Conservation (phyloP, 2,888 invertebrate species). For the Myopa tessellatipennis region DNA sequence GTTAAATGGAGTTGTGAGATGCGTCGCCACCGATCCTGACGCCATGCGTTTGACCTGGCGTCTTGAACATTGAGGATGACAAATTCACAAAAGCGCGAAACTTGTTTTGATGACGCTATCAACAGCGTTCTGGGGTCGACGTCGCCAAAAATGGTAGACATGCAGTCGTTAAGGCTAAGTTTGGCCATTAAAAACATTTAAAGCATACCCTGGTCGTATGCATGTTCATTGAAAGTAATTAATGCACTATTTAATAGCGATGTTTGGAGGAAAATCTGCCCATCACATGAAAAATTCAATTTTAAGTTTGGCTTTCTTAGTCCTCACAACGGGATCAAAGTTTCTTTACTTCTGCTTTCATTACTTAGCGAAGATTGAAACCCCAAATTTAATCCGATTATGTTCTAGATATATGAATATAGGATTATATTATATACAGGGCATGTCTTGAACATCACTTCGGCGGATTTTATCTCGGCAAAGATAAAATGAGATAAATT, state of each 20-base stretch:
- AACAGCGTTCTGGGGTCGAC: constrained; percentile 9
- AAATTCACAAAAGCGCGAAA: constrained; percentile 26
- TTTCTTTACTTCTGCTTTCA: too few relatives aligned
- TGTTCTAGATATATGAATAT: too few relatives aligned
- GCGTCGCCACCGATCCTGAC: constrained; percentile 50
- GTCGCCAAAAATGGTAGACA: neutral
- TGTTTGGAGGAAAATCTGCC: neutral
- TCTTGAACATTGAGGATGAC: neutral
- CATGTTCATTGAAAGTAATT: neutral
- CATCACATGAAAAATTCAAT: neutral
- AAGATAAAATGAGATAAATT: too few relatives aligned
- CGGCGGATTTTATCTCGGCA: too few relatives aligned
- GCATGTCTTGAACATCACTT: too few relatives aligned
- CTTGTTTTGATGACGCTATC: constrained; percentile 24
- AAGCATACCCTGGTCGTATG: neutral
- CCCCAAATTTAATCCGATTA: too few relatives aligned
- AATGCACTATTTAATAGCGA: neutral
- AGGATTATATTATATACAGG: too few relatives aligned
- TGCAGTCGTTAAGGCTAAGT: constrained; percentile 4
- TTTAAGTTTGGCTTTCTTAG: neutral
- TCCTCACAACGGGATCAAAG: too few relatives aligned
- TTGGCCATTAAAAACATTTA: constrained; percentile 5
- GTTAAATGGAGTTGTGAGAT: neutral
- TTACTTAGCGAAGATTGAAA: too few relatives aligned
- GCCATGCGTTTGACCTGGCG: constrained; percentile 41